These are phyloP conservation scores for Nesoenas mayeri DNA, from an alignment of 2,113 vertebrate genomes.

Conservation along the genomic window DNA sequence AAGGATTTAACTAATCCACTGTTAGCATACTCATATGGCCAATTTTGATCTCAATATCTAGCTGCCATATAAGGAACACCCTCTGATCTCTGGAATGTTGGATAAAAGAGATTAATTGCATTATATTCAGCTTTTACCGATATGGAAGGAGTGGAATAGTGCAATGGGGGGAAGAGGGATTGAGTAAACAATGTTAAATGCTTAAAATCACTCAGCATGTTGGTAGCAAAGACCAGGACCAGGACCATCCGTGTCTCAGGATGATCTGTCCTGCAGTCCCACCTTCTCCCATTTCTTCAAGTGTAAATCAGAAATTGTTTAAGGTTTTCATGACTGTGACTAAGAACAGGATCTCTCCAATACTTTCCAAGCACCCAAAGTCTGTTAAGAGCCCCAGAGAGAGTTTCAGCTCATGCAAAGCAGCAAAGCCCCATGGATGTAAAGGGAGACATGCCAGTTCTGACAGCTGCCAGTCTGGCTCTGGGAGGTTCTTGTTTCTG, in stretches of 20 bases:
- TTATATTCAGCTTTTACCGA: neutral
- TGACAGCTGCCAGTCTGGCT: neutral
- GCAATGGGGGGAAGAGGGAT: neutral
- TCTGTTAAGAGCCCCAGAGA: neutral
- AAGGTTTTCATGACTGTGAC: neutral
- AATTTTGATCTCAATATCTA: constrained; percentile 1
- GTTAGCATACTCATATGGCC: neutral
- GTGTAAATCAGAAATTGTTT: neutral
- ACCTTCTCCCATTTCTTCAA: neutral
- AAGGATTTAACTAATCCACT: constrained; percentile 20
- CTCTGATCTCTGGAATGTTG: neutral
- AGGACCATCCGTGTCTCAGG: neutral
- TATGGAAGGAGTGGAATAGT: neutral
- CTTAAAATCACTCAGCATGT: neutral
- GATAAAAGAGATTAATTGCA: neutral
- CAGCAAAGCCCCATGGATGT: neutral
- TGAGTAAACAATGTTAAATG: neutral
- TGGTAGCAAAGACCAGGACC: neutral
- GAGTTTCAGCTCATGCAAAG: neutral
- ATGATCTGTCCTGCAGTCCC: neutral
- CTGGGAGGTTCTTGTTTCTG: neutral
- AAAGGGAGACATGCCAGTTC: neutral
- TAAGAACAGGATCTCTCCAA: neutral
- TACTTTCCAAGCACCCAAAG: neutral
- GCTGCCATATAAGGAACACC: neutral